These are phyloP conservation scores for Arbacia lixula DNA, from an alignment of 53 echinoderm and acorn worm genomes.

Conservation along the genomic window DNA sequence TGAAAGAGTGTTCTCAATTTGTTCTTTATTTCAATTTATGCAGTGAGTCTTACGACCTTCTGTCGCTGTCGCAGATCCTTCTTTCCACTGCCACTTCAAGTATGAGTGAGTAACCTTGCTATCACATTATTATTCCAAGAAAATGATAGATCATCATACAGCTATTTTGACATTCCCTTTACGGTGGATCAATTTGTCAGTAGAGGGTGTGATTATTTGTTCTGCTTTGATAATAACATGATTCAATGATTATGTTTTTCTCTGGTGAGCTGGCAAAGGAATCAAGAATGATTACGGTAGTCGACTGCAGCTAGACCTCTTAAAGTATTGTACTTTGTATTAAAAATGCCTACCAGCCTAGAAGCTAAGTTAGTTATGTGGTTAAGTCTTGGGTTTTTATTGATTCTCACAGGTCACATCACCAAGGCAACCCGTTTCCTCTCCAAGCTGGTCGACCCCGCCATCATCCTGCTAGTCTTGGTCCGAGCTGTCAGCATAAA, in stretches of 20 bases:
- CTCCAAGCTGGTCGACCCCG: conserved; percentile 67
- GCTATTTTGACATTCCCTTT: too few relatives aligned
- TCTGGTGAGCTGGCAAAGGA: too few relatives aligned
- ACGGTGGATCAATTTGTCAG: too few relatives aligned
- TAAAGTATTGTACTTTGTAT: neutral
- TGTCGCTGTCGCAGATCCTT: conserved; percentile 71
- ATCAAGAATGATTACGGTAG: too few relatives aligned
- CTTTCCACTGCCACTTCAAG: conserved; percentile 69
- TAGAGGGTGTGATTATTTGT: too few relatives aligned
- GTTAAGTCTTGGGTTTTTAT: too few relatives aligned
- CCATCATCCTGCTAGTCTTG: conserved; percentile 64
- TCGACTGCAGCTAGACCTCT: too few relatives aligned
- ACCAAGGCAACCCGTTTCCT: conserved; percentile 76
- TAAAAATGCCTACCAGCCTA: neutral
- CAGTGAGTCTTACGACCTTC: conserved; percentile 64
- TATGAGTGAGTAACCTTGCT: conserved; percentile 67
- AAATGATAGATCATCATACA: too few relatives aligned
- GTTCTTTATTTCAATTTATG: neutral
- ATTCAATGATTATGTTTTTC: too few relatives aligned
- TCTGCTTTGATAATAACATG: too few relatives aligned
- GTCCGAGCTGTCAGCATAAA: conserved; percentile 72
- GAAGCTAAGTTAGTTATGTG: neutral
- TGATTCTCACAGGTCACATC: conserved; percentile 57
- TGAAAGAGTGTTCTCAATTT: neutral
- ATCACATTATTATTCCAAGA: too few relatives aligned